These are phyloP conservation scores for Onychostruthus taczanowskii DNA, from an alignment of 2,113 vertebrate genomes.

Conservation along the genomic window DNA sequence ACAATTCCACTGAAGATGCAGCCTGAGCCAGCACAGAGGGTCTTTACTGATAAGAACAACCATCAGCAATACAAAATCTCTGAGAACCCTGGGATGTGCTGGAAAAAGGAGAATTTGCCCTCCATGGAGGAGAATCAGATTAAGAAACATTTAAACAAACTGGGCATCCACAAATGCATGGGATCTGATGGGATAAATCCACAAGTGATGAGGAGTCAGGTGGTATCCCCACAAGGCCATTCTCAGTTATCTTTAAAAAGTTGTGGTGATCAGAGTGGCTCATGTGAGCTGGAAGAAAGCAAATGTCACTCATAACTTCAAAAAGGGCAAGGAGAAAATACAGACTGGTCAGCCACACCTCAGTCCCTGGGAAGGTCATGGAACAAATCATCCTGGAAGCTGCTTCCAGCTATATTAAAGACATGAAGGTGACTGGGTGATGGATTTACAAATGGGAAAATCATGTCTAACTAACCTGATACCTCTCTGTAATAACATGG, in stretches of 20 bases:
- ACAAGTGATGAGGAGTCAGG: not conserved
- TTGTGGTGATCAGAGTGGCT: not conserved
- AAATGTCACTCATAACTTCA: not conserved
- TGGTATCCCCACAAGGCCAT: not conserved
- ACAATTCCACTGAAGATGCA: not conserved
- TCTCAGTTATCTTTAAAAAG: not conserved
- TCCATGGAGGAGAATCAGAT: fast-evolving
- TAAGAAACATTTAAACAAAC: not conserved
- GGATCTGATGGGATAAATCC: not conserved
- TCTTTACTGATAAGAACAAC: not conserved
- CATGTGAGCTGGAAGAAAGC: not conserved
- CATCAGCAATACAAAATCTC: not conserved
- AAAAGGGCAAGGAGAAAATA: not conserved
- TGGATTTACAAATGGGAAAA: not conserved
- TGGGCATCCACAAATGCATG: not conserved
- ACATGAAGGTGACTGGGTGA: not conserved
- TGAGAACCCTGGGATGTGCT: not conserved
- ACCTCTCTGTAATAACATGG: not conserved
- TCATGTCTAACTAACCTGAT: not conserved
- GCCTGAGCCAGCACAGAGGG: not conserved
- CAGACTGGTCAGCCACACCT: not conserved
- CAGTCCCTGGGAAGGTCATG: not conserved
- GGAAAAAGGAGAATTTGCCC: not conserved
- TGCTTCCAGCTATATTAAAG: not conserved
- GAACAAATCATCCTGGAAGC: not conserved